Percentiles rank a stretch among this genome's conserved stretches.
These are phyloP conservation scores for Hartigia nigra DNA, from an alignment of 2,888 invertebrate species.

Conservation along the genomic window DNA sequence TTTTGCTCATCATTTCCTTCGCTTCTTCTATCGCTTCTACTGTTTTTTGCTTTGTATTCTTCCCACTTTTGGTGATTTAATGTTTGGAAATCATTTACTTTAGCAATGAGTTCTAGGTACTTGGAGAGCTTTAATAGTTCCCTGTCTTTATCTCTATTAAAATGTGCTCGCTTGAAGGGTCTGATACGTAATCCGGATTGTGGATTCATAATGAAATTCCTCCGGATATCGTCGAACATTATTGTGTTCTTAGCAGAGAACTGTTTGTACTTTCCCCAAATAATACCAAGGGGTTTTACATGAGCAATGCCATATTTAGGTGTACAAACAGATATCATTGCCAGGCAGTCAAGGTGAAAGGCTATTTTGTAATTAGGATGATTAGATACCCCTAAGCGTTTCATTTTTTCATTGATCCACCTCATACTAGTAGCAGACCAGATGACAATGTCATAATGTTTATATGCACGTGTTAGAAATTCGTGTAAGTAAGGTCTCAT, in stretches of 20 bases:
- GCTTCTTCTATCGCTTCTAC: slow-evolving; percentile 38
- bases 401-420: slow-evolving; percentile 98
- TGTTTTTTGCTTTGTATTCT: slow-evolving; percentile 72
- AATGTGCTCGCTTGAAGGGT: slow-evolving; percentile 91
- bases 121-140: slow-evolving; percentile 85
- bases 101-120: slow-evolving; percentile 86
- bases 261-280: slow-evolving; percentile 95
- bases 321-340: slow-evolving; percentile 95
- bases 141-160: slow-evolving; percentile 84
- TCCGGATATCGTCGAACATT: slow-evolving; percentile 96
- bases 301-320: slow-evolving; percentile 92
- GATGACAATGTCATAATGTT: slow-evolving; percentile 94
- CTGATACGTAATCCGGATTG: slow-evolving; percentile 91
- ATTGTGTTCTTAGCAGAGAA: slow-evolving; percentile 93
- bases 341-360: slow-evolving; percentile 90
- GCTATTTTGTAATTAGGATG: slow-evolving; percentile 90
- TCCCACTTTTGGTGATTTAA: slow-evolving; percentile 96
- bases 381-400: slow-evolving; percentile 84
- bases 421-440: slow-evolving; percentile 99
- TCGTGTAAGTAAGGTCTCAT: slow-evolving; percentile 97
- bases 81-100: slow-evolving; percentile 82
- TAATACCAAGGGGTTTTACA: slow-evolving; percentile 95
- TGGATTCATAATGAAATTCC: slow-evolving; percentile 98
- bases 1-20: slow-evolving; percentile 41
- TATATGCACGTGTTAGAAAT: slow-evolving; percentile 87